These are phyloP conservation scores for Drosophila aldrichi DNA, from an alignment of 2,888 invertebrate species.

Conservation along the genomic window DNA sequence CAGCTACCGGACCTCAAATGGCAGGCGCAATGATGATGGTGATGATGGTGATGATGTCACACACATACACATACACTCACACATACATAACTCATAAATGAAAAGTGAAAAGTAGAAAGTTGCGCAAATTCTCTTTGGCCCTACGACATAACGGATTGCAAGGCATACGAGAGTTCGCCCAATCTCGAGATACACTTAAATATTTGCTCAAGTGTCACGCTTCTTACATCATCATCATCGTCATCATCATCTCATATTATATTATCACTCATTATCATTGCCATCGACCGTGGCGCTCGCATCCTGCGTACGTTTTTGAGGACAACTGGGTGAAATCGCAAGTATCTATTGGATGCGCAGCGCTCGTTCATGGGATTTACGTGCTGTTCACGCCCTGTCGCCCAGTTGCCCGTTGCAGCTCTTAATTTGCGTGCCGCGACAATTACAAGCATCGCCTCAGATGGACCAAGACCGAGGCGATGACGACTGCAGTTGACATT, in stretches of 20 bases:
- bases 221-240: slow-evolving; percentile 69
- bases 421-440: slow-evolving; percentile 54
- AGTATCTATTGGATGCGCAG: slow-evolving; percentile 56
- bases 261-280: slow-evolving; percentile 55
- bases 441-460: slow-evolving; percentile 49
- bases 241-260: too few species aligned
- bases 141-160: slow-evolving; percentile 59
- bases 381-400: slow-evolving; percentile 72
- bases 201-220: slow-evolving; percentile 78
- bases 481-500: slow-evolving; percentile 69
- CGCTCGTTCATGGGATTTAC: slow-evolving; percentile 44
- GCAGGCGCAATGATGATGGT: slow-evolving; percentile 59
- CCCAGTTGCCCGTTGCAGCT: too few species aligned
- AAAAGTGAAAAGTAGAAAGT: slow-evolving; percentile 81
- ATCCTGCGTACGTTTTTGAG: slow-evolving; percentile 80
- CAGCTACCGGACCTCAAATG: slow-evolving; percentile 36
- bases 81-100: slow-evolving; percentile 72
- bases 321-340: slow-evolving; percentile 72
- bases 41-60: slow-evolving; percentile 55
- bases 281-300: slow-evolving; percentile 24
- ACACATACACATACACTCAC: slow-evolving; percentile 14
- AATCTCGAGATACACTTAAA: slow-evolving; percentile 66
- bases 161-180: too few species aligned
- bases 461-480: slow-evolving; percentile 33
- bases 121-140: slow-evolving; percentile 79